Evolutionary conservation across 2,113 vertebrate genomes (phyloP).

Genomic region (Sisor rabdophorus): DNA sequence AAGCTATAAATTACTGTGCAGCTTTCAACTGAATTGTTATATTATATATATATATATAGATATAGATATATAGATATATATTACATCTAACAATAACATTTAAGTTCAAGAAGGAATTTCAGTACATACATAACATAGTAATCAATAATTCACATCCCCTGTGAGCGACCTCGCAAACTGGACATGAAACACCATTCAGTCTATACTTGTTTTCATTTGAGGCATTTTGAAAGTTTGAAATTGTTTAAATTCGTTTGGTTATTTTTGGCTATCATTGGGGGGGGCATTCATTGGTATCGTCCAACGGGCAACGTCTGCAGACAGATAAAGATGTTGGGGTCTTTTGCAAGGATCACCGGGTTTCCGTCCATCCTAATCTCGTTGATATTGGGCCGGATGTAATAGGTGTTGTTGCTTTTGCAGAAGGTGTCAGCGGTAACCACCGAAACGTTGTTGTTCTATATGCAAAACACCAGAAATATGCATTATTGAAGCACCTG

Average conservation of each 20-base stretch:
- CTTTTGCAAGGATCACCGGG: conserved; percentile 82
- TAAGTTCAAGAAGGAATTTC: conserved; percentile 28
- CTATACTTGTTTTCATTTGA: conserved; percentile 16
- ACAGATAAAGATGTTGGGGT: conserved; percentile 89
- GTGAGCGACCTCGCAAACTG: conserved; percentile 26
- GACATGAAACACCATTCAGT: conserved; percentile 21
- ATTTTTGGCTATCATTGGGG: no score
- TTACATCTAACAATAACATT: conserved; percentile 15
- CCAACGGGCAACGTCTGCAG: conserved; percentile 85
- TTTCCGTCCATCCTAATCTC: conserved; percentile 93
- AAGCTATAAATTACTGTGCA: conserved; percentile 35
- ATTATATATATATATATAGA: no score
- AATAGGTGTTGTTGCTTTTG: conserved; percentile 83
- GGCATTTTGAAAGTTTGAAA: no score
- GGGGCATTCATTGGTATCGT: conserved; percentile 75
- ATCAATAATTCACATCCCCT: conserved; percentile 27
- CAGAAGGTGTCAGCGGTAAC: conserved; percentile 89
- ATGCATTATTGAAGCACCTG: not conserved
- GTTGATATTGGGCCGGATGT: conserved; percentile 79
- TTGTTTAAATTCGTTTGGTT: no score
- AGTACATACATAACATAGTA: conserved; percentile 31
- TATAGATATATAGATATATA: no score
- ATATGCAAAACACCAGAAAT: conserved; percentile 50
- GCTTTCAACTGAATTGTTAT: conserved; percentile 24
- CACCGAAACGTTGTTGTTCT: conserved; percentile 93